phyloP scores from a whole-genome alignment of 2,888 invertebrate species.

The Drosophila emarginata region DNA sequence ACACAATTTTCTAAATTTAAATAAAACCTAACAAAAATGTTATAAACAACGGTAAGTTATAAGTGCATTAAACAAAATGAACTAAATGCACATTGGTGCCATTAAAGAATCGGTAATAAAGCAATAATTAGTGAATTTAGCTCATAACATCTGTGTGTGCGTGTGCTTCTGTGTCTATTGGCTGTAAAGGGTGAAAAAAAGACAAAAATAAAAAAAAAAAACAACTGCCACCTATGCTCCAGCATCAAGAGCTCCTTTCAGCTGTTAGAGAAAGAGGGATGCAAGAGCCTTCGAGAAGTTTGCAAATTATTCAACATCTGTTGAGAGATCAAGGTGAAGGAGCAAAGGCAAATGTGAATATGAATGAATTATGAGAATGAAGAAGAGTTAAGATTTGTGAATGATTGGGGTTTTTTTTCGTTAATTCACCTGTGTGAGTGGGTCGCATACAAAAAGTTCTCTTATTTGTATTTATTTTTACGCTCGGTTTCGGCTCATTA shows the following conservation, averaged over 20 bases:
- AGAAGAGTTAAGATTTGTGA: constrained; percentile 4
- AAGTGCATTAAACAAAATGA: constrained; percentile 8
- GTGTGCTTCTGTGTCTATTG: constrained; percentile 5
- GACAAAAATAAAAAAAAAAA: neutral
- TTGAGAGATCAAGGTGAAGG: constrained; percentile 3
- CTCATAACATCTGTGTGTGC: neutral
- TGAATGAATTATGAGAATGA: constrained; percentile 18
- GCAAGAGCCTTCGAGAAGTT: constrained; percentile 17
- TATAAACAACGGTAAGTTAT: constrained; percentile 88
- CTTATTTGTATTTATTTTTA: constrained; percentile 6
- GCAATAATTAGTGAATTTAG: neutral
- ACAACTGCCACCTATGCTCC: constrained; percentile 9
- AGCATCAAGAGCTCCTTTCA: constrained; percentile 4
- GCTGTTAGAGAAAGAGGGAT: constrained; percentile 46
- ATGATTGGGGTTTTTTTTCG: neutral
- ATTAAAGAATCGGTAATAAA: no score
- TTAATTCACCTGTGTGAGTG: neutral
- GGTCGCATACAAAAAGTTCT: neutral
- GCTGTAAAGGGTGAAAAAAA: constrained; percentile 31
- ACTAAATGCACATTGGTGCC: neutral
- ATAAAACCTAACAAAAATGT: constrained; percentile 82
- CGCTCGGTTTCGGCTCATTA: constrained; percentile 2
- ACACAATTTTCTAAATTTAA: constrained; percentile 9
- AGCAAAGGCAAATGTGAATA: constrained; percentile 9
- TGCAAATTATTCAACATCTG: constrained; percentile 5